Evolutionary conservation across 2,113 vertebrate species (phyloP).

Genomic region (Natator depressus): DNA sequence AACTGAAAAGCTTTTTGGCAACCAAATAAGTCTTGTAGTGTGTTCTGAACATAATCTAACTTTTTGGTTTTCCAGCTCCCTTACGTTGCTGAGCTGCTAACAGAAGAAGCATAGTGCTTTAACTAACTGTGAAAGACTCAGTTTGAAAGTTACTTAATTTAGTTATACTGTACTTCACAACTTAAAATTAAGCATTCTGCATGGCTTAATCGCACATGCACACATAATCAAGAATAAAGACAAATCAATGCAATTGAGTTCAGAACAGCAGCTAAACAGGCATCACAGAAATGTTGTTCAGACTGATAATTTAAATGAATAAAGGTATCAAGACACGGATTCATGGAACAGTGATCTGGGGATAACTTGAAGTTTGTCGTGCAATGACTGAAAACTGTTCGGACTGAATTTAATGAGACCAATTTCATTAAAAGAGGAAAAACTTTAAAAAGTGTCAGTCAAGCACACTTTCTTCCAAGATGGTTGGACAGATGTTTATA

Average conservation of each 20-base stretch:
- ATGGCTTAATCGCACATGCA: slow-evolving; percentile 7
- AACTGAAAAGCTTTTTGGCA: neutral
- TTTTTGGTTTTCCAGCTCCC: neutral
- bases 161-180: neutral
- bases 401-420: slow-evolving; percentile 9
- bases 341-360: neutral
- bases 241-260: slow-evolving; percentile 33
- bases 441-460: neutral
- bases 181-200: neutral
- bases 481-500: neutral
- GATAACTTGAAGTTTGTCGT: neutral
- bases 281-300: neutral
- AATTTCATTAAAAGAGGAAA: neutral
- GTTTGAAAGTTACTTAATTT: slow-evolving; percentile 13
- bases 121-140: neutral
- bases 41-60: neutral
- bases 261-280: slow-evolving; percentile 3
- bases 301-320: slow-evolving; percentile 38
- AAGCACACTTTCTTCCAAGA: neutral
- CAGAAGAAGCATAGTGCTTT: neutral
- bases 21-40: neutral
- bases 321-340: neutral
- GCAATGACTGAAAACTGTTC: neutral
- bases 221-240: neutral
- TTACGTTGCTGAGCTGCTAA: neutral